Conservation (phyloP, 2,797 vertebrate genomes). For the Acrossocheilus fasciatus region DNA sequence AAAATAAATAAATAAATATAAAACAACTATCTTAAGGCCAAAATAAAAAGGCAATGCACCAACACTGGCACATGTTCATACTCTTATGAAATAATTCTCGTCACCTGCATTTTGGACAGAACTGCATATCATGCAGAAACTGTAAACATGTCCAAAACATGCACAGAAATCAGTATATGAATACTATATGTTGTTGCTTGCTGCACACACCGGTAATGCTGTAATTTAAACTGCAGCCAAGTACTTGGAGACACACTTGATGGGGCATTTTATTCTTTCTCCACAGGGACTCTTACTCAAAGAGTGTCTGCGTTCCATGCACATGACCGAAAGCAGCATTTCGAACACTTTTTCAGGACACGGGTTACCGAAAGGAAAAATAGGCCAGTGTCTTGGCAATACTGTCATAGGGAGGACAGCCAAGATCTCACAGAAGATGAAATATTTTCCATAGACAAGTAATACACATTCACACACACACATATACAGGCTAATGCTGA, state of each 20-base stretch:
- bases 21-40: not conserved
- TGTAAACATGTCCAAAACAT: no score
- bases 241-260: not conserved
- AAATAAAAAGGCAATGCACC: no score
- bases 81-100: not conserved
- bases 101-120: not conserved
- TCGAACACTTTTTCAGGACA: conserved; percentile 48
- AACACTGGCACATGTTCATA: not conserved
- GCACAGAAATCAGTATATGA: not conserved
- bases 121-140: not conserved
- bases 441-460: conserved; percentile 60
- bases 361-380: conserved; percentile 51
- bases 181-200: not conserved
- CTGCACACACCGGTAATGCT: not conserved
- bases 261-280: conserved; percentile 25
- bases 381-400: conserved; percentile 59
- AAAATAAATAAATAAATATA: conserved; percentile 18
- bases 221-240: conserved; percentile 31
- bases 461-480: conserved; percentile 9
- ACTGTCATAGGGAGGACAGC: conserved; percentile 46
- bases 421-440: conserved; percentile 58
- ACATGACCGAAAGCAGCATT: conserved; percentile 45
- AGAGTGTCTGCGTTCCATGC: conserved; percentile 33
- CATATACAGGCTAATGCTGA: not conserved
- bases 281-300: not conserved